Evolutionary conservation across 2,797 vertebrate species (phyloP).

Genomic region (Microtus agrestis): DNA sequence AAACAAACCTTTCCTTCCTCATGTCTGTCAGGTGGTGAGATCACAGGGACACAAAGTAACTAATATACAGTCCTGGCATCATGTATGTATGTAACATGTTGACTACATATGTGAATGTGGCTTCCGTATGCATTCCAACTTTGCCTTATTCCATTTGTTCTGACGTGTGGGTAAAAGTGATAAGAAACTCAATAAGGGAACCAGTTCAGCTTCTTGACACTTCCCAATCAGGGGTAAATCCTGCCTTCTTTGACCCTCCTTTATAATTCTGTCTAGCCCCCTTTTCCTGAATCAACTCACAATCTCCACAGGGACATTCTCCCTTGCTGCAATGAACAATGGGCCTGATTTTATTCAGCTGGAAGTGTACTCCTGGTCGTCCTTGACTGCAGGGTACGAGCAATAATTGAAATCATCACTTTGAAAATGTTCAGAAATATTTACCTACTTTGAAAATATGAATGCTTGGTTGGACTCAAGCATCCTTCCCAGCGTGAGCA

Average conservation of each 20-base stretch:
- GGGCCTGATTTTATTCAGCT: background rate
- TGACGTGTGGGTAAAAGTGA: background rate
- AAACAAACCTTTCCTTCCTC: background rate
- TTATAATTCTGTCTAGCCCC: background rate
- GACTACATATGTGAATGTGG: background rate
- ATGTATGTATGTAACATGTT: background rate
- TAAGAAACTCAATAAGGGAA: background rate
- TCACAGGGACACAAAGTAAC: background rate
- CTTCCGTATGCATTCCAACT: background rate
- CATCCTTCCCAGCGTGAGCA: background rate
- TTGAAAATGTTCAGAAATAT: constrained; percentile 27
- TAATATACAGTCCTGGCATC: background rate
- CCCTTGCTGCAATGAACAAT: background rate
- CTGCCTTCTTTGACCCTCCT: background rate
- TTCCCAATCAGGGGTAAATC: background rate
- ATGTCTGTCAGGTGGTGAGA: background rate
- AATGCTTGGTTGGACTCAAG: background rate
- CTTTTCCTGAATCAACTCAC: background rate
- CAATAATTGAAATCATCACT: background rate
- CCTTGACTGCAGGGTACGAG: background rate
- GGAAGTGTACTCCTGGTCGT: background rate
- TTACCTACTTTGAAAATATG: constrained; percentile 48
- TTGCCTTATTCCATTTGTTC: background rate
- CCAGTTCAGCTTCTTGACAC: background rate
- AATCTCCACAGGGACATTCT: background rate